Base-by-base conservation (phyloP, 2,113 vertebrate species). In the Typhlomys cinereus region DNA sequence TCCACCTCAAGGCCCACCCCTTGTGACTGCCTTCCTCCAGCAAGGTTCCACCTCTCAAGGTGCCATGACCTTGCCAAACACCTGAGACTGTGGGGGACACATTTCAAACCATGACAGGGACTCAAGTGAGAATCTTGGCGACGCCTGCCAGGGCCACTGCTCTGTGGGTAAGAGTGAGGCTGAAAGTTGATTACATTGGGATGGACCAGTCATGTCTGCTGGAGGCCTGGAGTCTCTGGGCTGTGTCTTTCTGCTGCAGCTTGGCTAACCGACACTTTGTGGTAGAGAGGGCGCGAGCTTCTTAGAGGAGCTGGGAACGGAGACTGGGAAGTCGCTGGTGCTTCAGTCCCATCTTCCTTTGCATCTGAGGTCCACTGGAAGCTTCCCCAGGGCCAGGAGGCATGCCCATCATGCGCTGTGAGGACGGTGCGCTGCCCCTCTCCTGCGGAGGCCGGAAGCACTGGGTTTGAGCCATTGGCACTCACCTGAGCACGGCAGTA, bases 161-260 rank as follows among this genome's bases (percentile, higher is more conserved):
- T 1, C 41, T 2, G 36, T 39, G 39, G 67, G 1, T 29, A 21
- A 0, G 31, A 39, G 10, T 1, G 20, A 80, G 5, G 10, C 11
- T 3, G 25, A 23, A 54, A 17, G 85, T 20, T 74, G 39, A 20
- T 4, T 29, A 27, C 9, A 18, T 3, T 3, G 71, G 41, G 46
- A 71, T 81, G 73, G 73, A 50, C 27, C n/a, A 76, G 59, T 80
- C 12, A 75, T 57, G 94, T 73, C 88, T 93, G 66, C 50, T 3
- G 23, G 5, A 27, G 84, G n/a, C 59, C 21, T 50, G 18, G 39
- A 62, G 78, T 52, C n/a, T 21, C 5, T 11, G 61, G 7, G 20
- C n/a, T 15, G 1, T 4, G 12, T 25, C n/a, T 66, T 85, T 29
- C 71, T 21, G 50, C 61, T 27, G 7, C 70, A 92, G 69, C 76